These are phyloP conservation scores for Spodoptera frugiperda DNA, from an alignment of 1,140 invertebrate species.

Conservation along the genomic window DNA sequence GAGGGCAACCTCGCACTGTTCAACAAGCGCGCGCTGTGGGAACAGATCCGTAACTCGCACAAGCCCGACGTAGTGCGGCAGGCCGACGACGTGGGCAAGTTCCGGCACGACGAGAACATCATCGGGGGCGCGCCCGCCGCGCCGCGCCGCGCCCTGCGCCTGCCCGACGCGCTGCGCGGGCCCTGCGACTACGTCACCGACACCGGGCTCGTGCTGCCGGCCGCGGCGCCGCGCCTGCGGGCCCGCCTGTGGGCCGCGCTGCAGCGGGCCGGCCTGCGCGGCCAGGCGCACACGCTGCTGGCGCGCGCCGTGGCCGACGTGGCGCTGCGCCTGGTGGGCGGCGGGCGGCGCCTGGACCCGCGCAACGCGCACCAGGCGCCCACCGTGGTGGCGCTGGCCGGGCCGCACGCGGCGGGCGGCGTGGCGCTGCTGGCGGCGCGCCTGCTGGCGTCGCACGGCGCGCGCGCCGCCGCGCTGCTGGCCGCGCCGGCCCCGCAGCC, in stretches of 20 bases:
- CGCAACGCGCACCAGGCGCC: conserved; percentile 94
- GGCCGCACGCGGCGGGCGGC: conserved; percentile 86
- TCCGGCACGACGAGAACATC: conserved; percentile 94
- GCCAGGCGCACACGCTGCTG: conserved; percentile 87
- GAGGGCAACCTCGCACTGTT: conserved; percentile 97
- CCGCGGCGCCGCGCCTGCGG: conserved; percentile 83
- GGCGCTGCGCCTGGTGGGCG: conserved; percentile 92
- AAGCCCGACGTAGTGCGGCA: conserved; percentile 88
- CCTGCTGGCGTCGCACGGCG: conserved; percentile 93
- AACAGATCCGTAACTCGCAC: conserved; percentile 87
- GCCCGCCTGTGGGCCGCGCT: conserved; percentile 80
- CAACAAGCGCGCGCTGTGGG: conserved; percentile 93
- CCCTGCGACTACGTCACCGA: conserved; percentile 92
- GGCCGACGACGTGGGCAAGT: conserved; percentile 76
- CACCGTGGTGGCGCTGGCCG: conserved; percentile 89
- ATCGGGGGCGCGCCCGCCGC: conserved; percentile 88
- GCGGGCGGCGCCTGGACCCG: conserved; percentile 90
- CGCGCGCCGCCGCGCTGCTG: conserved; percentile 75
- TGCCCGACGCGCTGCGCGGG: conserved; percentile 87
- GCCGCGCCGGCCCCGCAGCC: conserved; percentile 25
- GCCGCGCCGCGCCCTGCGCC: conserved; percentile 90
- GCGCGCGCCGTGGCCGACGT: conserved; percentile 93
- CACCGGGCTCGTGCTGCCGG: conserved; percentile 91
- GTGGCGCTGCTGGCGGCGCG: conserved; percentile 92
- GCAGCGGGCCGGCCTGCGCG: conserved; percentile 87